A percentile compares a stretch with the other conserved stretches of the same genome.
Conservation (phyloP, 2,797 vertebrate species). For the Picus viridis region DNA sequence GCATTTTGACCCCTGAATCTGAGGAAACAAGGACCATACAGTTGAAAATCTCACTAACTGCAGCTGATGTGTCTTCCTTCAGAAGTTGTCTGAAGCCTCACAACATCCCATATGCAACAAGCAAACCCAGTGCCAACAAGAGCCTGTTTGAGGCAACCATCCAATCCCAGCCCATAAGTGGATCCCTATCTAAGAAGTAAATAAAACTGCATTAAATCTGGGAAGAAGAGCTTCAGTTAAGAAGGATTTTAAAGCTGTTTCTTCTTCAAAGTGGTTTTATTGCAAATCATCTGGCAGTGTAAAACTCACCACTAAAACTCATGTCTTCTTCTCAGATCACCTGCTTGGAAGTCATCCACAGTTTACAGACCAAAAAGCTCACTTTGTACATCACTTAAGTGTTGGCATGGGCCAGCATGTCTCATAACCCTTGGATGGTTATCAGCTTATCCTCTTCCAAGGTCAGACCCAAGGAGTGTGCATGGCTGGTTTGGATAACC, state of each 20-base stretch:
- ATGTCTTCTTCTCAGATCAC: background rate
- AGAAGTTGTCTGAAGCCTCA: background rate
- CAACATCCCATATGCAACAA: background rate
- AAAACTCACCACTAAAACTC: constrained; percentile 5
- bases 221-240: background rate
- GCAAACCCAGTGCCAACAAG: background rate
- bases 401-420: fast-evolving
- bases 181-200: constrained; percentile 12
- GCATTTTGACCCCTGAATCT: background rate
- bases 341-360: background rate
- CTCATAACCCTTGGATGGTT: background rate
- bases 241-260: constrained; percentile 23
- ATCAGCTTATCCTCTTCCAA: background rate
- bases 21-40: background rate
- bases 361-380: background rate
- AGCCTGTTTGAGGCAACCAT: background rate
- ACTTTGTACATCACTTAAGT: background rate
- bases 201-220: constrained; percentile 2
- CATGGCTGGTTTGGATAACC: background rate
- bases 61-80: background rate
- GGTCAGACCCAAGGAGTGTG: background rate
- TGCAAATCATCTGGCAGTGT: background rate
- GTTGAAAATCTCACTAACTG: background rate
- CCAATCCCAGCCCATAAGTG: background rate
- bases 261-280: constrained; percentile 35